Base-by-base conservation (phyloP, 2,797 vertebrate genomes). In the Sebastes elongatus region DNA sequence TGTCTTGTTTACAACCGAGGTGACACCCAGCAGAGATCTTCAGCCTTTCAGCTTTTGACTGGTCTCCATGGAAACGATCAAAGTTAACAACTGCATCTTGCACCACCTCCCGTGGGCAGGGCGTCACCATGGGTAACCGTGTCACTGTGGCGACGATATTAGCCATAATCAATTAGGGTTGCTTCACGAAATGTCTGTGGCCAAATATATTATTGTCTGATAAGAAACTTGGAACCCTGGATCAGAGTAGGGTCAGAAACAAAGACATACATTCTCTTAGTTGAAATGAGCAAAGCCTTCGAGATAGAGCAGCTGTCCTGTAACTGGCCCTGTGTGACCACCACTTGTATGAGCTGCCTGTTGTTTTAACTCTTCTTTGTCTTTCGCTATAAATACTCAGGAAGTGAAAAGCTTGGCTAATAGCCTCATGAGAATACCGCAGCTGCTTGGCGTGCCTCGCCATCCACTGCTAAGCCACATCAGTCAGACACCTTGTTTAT, bases 401-500 rank as follows among this genome's bases (percentile, higher is more conserved):
- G 81, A 88, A 92, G 93, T 90, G 90, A 91, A 94, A 95, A 94
- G 93, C 89, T 90, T 86, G 28, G 80, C 77, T 94, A 94, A 93
- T 93, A 67, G 82, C 78, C 87, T 91, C 69, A 89, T 80, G 90
- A 82, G 83, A 79, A 93, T 94, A 78, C 92, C 82, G 6, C 78
- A 85, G 85, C 88, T 85, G 88, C 46, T 82, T 92, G 85, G 65
- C 76, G 73, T 92, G 71, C 88, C 83, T 92, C 78, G 60, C 65
- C 84, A 61, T 86, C 88, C 79, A 83, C 42, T 56, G 87, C 86
- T 91, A 93, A 95, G 90, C 87, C 73, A 33, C 84, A 89, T 92
- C 92, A 87, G 84, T 93, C 90, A 88, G 80, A 88, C 91, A 94
- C 91, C 93, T 94, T 92, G 94, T 95, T 95, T 92, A 78, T 94